Base-by-base conservation (phyloP, 2,797 vertebrate species). In the Paratrypauchen microcephalus region DNA sequence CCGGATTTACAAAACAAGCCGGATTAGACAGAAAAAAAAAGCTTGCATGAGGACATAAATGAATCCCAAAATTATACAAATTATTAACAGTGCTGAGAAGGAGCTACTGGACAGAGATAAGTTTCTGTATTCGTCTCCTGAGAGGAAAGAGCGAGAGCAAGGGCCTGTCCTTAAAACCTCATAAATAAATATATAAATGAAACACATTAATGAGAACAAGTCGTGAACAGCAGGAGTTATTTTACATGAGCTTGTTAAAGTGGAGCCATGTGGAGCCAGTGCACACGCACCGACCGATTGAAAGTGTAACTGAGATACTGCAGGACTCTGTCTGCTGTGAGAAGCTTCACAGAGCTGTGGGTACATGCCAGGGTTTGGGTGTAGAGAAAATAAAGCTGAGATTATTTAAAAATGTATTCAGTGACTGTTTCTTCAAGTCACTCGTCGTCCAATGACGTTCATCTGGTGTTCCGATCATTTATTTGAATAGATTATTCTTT, bases 161-260 rank as follows among this genome's bases (percentile, higher is more conserved):
- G 62, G 71, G 62, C 55, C 71, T 61, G 62, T 41, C 55, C 61
- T 56, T 8, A 72, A 70, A 78, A 28, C 3, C 54, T 71, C 66
- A 68, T 45, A 12, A 4, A 60, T 19, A 36, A 73, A 65, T 28
- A 11, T 41, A 47, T 55, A 65, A 64, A 57, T 63, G 76, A 73
- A 81, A 76, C 74, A 79, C 39, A 74, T 81, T 81, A 76, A 89
- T 84, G 81, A 84, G 81, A 88, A 78, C 70, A 61, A 74, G 80
- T 71, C 65, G 19, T 81, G 62, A 84, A 75, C 86, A 80, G 78
- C 57, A 15, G 84, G 84, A 76, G 69, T 77, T 79, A 77, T 66
- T 83, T 86, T 83, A 83, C 79, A 83, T 80, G 57, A 70, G 74
- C 84, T 83, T 82, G 73, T 90, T 85, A 90, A 86, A 78, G 41